Percentiles rank a stretch among this genome's conserved stretches.
phyloP scores from a whole-genome alignment of 1,140 invertebrate genomes.

The Camponotus pennsylvanicus region DNA sequence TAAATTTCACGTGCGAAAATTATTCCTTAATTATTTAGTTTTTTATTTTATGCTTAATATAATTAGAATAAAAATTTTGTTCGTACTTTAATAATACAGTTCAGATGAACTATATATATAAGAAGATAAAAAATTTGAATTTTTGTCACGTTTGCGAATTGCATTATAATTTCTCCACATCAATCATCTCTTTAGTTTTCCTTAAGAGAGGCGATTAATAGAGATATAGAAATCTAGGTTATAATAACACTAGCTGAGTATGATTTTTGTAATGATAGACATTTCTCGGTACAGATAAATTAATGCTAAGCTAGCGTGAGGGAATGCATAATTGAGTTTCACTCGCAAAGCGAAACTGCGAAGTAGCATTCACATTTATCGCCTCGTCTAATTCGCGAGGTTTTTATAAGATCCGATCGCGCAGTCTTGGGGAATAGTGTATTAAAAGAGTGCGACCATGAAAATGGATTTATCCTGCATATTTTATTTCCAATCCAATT shows the following conservation, averaged over 20 bases:
- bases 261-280: conserved; percentile 54
- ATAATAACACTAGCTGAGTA: conserved; percentile 31
- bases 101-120: not conserved
- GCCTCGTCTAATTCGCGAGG: conserved; percentile 8
- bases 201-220: conserved; percentile 13
- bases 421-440: not conserved
- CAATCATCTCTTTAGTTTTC: not conserved
- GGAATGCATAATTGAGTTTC: conserved; percentile 50
- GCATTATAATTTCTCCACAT: not conserved
- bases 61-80: not conserved
- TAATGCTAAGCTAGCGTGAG: conserved; percentile 44
- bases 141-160: not conserved
- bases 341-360: conserved; percentile 45
- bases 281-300: conserved; percentile 60
- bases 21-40: not conserved
- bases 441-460: not conserved
- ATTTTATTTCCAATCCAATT: not conserved
- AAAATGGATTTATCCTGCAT: not conserved
- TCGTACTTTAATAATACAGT: not conserved
- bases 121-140: not conserved
- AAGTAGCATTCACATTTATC: conserved; percentile 19
- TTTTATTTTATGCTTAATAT: not conserved
- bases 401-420: conserved; percentile 6
- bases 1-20: not conserved
- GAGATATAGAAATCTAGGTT: conserved; percentile 37